Base-by-base conservation (phyloP, 2,888 invertebrate species). In the Lasius platythorax region DNA sequence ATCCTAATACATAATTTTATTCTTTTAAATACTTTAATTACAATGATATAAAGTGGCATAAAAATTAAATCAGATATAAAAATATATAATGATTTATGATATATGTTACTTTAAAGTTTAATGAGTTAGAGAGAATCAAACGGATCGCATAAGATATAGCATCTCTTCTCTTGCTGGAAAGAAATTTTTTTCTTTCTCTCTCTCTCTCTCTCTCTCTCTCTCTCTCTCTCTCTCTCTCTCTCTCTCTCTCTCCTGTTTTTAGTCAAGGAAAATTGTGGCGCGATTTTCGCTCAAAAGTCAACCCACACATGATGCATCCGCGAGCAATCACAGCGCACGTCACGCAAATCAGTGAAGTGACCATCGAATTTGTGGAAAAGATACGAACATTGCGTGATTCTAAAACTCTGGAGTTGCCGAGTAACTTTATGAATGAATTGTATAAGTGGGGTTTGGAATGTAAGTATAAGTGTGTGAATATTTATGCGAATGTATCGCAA, bases 211-310 rank as follows among this genome's bases (percentile, higher is more conserved):
- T 50, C 18, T 50, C 18, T 18, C 15, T 64, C 9, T 23, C 23
- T 23, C 43, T 43, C 2, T 46, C 4, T 46, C 15, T 46, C 18
- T 18, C n/a, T 63, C 9, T 18, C 37, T 30, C 12, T 43, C 12
- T 43, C 11, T 50, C 6, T 50, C 18, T 50, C 18, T 18, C 15
- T 64, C 9, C 18, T 56, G 5, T 91, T 88, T 91, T 89, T 95
- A 98, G 98, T 87, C 98, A 98, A 94, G 98, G 98, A 0, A 97
- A 97, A 92, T 97, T 97, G 92, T 99, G 98, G 98, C 97, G 98
- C 93, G 96, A 96, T 88, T 97, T 98, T 93, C 96, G 98, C 88
- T 97, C 97, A 83, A 97, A 97, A 95, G 98, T 98, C 30, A 98
- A 98, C 91, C 97, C 98, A 94, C 97, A 97, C 88, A 96, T 99